A percentile compares a stretch with the other conserved stretches of the same genome.
phyloP scores from a whole-genome alignment of 2,113 vertebrate species.

The Noctilio leporinus region DNA sequence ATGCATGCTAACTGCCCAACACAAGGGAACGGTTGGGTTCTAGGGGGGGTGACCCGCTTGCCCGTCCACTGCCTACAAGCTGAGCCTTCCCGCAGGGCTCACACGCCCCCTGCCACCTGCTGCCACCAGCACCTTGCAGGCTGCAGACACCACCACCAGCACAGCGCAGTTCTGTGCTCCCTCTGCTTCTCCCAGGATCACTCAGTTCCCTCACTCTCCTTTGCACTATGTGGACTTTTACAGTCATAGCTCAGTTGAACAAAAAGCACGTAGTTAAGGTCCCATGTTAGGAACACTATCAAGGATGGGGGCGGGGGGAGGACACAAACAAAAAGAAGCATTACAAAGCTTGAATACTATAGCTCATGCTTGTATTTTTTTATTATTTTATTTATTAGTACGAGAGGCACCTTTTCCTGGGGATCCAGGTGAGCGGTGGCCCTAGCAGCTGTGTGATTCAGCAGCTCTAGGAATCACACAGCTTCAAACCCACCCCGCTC shows the following conservation, averaged over 20 bases:
- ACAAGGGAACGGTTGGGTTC: background rate
- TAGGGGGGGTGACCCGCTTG: background rate
- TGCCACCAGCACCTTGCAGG: background rate
- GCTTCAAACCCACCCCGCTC: background rate
- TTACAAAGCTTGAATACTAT: background rate
- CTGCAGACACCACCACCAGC: background rate
- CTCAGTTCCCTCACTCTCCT: background rate
- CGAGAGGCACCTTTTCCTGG: background rate
- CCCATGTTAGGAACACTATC: background rate
- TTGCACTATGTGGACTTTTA: background rate
- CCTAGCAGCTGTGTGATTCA: background rate
- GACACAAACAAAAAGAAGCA: background rate
- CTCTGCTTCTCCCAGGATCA: background rate
- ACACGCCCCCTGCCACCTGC: background rate
- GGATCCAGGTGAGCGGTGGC: background rate
- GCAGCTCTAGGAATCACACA: background rate
- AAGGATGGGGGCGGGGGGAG: background rate
- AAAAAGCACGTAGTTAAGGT: background rate
- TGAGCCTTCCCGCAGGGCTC: background rate
- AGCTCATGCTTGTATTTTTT: background rate
- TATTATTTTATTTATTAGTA: too few species aligned
- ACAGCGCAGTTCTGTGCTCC: background rate
- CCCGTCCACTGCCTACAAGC: background rate
- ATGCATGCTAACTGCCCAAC: background rate
- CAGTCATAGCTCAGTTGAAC: background rate